Conservation (phyloP, 1,140 invertebrate genomes). For the Ephestia elutella region DNA sequence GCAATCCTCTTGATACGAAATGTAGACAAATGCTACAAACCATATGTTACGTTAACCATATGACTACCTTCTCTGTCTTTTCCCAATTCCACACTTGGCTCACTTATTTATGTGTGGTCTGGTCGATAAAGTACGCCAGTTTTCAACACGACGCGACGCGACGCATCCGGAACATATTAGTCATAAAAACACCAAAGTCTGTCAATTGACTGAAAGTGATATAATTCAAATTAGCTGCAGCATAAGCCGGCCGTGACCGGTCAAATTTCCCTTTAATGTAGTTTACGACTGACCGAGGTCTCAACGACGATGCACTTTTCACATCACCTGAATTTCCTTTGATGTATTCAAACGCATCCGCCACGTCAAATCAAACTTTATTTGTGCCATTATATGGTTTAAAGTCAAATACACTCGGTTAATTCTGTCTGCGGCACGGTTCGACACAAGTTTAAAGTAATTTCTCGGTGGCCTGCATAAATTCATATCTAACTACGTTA, state of each 20-base stretch:
- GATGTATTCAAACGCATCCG: neutral
- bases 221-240: neutral
- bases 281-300: neutral
- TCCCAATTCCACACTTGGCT: no score
- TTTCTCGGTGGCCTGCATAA: neutral
- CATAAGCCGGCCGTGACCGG: neutral
- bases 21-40: no score
- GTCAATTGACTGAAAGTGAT: neutral
- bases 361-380: neutral
- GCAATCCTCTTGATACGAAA: no score
- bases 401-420: neutral
- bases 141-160: no score
- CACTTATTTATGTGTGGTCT: no score
- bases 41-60: no score
- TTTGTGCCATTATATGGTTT: neutral
- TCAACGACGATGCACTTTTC: constrained; percentile 3
- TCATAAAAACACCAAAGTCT: no score
- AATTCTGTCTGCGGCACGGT: neutral
- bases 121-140: no score
- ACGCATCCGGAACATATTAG: no score
- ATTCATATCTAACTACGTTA: neutral
- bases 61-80: no score
- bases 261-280: neutral
- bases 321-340: neutral
- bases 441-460: neutral